Evolutionary conservation across 2,797 vertebrate species (phyloP).

Genomic region (Mus spretus): DNA sequence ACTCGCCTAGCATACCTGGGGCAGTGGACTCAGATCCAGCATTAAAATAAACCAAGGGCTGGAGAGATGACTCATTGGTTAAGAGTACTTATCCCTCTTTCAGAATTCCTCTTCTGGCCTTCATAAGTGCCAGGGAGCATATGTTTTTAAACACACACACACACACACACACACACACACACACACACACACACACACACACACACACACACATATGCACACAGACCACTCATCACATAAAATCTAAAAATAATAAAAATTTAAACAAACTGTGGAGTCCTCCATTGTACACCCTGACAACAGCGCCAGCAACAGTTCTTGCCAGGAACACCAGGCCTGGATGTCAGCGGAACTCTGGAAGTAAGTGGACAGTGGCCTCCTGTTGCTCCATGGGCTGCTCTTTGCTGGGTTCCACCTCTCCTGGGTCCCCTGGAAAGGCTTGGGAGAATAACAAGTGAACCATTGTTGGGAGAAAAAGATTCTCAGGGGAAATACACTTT

Average conservation of each 20-base stretch:
- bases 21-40: not conserved
- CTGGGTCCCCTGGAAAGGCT: not conserved
- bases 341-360: not conserved
- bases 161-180: not conserved
- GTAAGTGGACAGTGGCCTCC: not conserved
- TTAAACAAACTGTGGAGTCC: not conserved
- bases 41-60: not conserved
- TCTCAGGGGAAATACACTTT: conserved; percentile 20
- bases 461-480: not conserved
- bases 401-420: not conserved
- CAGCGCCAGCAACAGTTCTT: fast-evolving
- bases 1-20: not conserved
- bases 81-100: not conserved
- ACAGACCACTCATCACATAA: not conserved
- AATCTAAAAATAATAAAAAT: not conserved
- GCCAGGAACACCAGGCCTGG: not conserved
- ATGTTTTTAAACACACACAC: not conserved
- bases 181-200: no score
- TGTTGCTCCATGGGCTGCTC: not conserved
- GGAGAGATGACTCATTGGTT: not conserved
- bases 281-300: not conserved
- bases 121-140: not conserved
- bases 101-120: not conserved
- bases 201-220: no score
- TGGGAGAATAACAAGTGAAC: conserved; percentile 19